phyloP scores from a whole-genome alignment of 2,113 vertebrate genomes.

The Platysteira castanea region DNA sequence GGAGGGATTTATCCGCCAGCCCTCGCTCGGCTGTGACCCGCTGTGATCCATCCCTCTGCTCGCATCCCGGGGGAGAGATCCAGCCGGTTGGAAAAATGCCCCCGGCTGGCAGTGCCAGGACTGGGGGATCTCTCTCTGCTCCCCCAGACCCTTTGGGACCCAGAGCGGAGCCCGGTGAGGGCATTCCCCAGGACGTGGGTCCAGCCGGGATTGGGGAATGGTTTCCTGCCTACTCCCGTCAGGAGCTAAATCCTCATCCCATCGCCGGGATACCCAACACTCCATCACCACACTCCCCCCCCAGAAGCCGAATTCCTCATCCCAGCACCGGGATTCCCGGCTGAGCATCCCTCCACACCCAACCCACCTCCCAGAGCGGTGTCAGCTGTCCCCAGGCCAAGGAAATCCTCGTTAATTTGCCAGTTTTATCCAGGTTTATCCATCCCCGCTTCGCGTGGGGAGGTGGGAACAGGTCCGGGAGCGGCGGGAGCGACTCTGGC shows the following conservation, averaged over 20 bases:
- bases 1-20: neutral
- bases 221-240: accelerated
- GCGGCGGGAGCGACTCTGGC: accelerated
- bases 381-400: neutral
- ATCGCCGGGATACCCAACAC: accelerated
- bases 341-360: neutral
- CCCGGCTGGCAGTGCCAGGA: accelerated
- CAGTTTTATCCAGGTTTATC: neutral
- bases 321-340: accelerated
- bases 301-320: neutral
- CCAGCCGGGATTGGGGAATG: neutral
- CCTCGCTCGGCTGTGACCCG: accelerated
- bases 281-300: neutral
- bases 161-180: accelerated
- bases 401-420: neutral
- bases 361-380: neutral
- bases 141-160: neutral
- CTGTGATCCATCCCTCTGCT: neutral
- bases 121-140: neutral
- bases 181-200: neutral
- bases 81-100: neutral
- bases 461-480: neutral
- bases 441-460: accelerated
- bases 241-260: neutral
- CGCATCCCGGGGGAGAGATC: accelerated